Evolutionary conservation across 2,797 vertebrate genomes (phyloP).

Genomic region (Molothrus aeneus): DNA sequence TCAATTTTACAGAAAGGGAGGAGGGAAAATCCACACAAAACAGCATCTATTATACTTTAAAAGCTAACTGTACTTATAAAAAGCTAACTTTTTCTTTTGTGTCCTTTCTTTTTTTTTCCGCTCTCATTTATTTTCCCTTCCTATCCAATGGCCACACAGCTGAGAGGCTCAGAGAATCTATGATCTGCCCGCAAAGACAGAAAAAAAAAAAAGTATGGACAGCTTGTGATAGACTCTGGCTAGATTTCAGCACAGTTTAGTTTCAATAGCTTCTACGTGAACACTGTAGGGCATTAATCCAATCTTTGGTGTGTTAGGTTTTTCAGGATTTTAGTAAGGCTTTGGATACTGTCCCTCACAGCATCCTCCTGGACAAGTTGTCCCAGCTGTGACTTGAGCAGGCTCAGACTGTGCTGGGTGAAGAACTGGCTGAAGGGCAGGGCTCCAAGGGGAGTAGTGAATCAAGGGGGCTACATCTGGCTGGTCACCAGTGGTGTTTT

Average conservation of each 20-base stretch:
- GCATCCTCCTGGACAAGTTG: neutral
- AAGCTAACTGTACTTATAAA: neutral
- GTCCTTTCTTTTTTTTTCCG: neutral
- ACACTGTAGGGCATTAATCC: neutral
- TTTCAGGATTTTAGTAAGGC: neutral
- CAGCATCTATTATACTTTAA: neutral
- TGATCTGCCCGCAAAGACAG: neutral
- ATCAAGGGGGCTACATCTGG: neutral
- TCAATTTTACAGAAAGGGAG: neutral
- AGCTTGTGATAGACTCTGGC: neutral
- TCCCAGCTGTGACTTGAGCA: neutral
- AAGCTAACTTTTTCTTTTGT: neutral
- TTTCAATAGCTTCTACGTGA: neutral
- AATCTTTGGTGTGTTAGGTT: neutral
- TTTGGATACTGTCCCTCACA: neutral
- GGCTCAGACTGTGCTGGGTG: rapidly evolving
- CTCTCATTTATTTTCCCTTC: neutral
- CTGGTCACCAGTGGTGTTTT: neutral
- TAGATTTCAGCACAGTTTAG: neutral
- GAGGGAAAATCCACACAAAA: neutral
- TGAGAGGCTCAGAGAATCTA: neutral
- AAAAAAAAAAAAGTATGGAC: neutral
- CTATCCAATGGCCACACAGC: neutral
- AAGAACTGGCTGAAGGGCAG: neutral
- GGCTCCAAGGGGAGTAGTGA: neutral